phyloP scores from a whole-genome alignment of 2,888 invertebrate species.

The Muschampia staudingeri region DNA sequence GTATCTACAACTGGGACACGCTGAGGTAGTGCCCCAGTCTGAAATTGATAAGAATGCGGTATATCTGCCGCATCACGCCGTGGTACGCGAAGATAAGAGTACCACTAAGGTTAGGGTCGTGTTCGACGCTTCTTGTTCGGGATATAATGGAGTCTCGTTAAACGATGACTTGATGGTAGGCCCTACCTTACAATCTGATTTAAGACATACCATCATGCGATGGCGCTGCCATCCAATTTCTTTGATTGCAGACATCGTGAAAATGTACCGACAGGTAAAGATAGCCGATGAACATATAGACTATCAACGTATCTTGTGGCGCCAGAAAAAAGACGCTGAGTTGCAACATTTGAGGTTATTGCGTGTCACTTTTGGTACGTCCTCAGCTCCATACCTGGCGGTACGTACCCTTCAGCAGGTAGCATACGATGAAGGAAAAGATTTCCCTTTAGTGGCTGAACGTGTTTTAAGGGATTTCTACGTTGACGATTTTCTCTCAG shows the following conservation, averaged over 20 bases:
- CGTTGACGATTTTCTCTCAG: conserved; percentile 65
- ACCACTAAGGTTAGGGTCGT: conserved; percentile 68
- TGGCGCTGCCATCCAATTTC: conserved; percentile 65
- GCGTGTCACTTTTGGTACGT: conserved; percentile 64
- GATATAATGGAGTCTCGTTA: conserved; percentile 60
- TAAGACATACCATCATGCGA: conserved; percentile 66
- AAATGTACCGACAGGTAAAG: conserved; percentile 71
- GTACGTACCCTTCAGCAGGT: conserved; percentile 53
- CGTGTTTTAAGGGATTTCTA: conserved; percentile 48
- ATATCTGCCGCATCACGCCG: conserved; percentile 70
- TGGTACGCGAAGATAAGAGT: conserved; percentile 63
- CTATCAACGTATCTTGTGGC: conserved; percentile 60
- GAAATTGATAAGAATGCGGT: conserved; percentile 34
- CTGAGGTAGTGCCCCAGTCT: conserved; percentile 50
- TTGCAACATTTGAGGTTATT: conserved; percentile 60
- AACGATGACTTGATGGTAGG: conserved; percentile 65
- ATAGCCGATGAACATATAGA: conserved; percentile 61
- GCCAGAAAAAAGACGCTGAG: conserved; percentile 25
- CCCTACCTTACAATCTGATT: conserved; percentile 66
- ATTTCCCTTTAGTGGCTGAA: conserved; percentile 54
- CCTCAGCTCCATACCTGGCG: conserved; percentile 60
- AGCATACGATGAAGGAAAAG: conserved; percentile 51
- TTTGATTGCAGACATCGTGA: conserved; percentile 67
- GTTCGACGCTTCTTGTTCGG: conserved; percentile 64
- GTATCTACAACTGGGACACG: conserved; percentile 57